Evolutionary conservation across 2,888 invertebrate genomes (phyloP).

Genomic region (Trachelus troglodyta): DNA sequence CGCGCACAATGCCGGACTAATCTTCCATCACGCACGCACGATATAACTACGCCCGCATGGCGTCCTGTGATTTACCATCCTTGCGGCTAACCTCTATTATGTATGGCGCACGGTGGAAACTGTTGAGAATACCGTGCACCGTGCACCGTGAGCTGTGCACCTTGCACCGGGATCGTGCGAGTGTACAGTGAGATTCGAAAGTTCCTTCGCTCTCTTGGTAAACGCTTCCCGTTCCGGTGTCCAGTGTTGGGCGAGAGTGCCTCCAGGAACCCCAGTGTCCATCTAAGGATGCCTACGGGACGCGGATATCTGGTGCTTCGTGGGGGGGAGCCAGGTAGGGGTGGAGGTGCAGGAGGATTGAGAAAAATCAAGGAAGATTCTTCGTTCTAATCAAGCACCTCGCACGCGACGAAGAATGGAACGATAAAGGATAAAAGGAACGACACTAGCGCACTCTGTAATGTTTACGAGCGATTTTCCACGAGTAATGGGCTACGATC

Average conservation of each 20-base stretch:
- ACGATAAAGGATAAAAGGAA: conserved; percentile 38
- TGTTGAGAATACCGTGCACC: conserved; percentile 60
- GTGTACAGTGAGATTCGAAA: conserved; percentile 40
- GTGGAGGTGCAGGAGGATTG: no score
- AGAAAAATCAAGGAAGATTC: not conserved
- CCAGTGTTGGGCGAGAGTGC: conserved; percentile 13
- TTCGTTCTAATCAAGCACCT: not conserved
- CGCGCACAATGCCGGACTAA: conserved; percentile 64
- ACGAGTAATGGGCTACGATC: conserved; percentile 48
- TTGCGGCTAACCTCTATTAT: conserved; percentile 65
- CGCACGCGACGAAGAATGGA: conserved; percentile 47
- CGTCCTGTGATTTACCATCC: conserved; percentile 65
- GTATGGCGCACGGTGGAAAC: conserved; percentile 61
- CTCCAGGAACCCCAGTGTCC: not conserved
- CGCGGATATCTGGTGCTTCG: not conserved
- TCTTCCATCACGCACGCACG: conserved; percentile 64
- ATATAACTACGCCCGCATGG: conserved; percentile 66
- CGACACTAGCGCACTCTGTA: conserved; percentile 26
- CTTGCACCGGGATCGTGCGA: conserved; percentile 40
- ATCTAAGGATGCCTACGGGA: not conserved
- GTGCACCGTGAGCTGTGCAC: conserved; percentile 39
- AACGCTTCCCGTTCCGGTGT: conserved; percentile 28
- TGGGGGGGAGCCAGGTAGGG: not conserved
- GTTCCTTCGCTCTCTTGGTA: conserved; percentile 24
- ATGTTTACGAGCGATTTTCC: conserved; percentile 53